phyloP scores from a whole-genome alignment of 1,140 invertebrate genomes.

The Eriocheir sinensis region DNA sequence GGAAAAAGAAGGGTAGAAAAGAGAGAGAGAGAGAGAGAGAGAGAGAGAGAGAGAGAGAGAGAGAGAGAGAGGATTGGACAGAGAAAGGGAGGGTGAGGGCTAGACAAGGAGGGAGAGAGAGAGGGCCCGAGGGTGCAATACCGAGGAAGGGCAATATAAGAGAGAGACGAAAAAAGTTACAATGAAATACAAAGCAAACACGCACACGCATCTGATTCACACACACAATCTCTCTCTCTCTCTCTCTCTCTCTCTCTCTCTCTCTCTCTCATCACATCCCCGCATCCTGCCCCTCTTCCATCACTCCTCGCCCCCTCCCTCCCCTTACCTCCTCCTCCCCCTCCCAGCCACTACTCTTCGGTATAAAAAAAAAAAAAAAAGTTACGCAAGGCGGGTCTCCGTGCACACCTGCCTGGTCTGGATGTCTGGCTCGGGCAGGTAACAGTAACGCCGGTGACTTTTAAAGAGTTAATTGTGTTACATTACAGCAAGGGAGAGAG shows the following conservation, averaged over 20 bases:
- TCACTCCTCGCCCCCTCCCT: background rate
- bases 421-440: background rate
- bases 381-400: background rate
- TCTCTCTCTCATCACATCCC: background rate
- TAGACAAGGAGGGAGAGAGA: too few relatives aligned
- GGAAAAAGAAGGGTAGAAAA: too few relatives aligned
- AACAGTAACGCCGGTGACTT: background rate
- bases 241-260: constrained; percentile 22
- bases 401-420: background rate
- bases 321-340: background rate
- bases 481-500: background rate
- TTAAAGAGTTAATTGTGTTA: constrained; percentile 26
- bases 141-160: background rate
- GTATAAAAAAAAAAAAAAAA: too few relatives aligned
- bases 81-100: background rate
- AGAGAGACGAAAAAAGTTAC: background rate
- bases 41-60: too few relatives aligned
- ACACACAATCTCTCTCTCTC: background rate
- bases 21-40: too few relatives aligned
- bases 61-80: background rate
- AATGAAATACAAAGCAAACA: background rate
- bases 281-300: background rate
- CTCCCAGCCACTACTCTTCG: background rate
- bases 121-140: too few relatives aligned
- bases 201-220: background rate